A percentile compares a stretch with the other conserved stretches of the same genome.
phyloP scores from a whole-genome alignment of 2,888 invertebrate genomes.

The Toxonevra muliebris region DNA sequence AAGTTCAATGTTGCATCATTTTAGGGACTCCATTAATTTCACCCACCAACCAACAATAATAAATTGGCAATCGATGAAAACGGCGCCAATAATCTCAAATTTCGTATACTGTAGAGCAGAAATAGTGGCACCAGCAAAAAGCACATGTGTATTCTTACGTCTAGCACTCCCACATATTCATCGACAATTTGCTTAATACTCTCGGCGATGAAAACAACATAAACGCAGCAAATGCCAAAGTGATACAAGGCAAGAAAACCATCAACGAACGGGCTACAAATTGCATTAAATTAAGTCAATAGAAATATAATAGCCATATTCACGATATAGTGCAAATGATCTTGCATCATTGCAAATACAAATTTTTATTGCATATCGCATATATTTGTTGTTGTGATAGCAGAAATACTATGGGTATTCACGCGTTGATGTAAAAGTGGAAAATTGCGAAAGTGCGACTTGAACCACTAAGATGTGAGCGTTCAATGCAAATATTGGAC shows the following conservation, averaged over 20 bases:
- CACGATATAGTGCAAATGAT: too few relatives aligned
- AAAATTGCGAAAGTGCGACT: background rate
- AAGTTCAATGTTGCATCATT: background rate
- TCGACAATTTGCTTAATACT: conserved; percentile 84
- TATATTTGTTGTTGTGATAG: too few relatives aligned
- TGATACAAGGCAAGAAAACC: conserved; percentile 89
- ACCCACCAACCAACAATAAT: conserved; percentile 75
- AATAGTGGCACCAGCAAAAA: conserved; percentile 76
- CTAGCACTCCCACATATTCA: conserved; percentile 66
- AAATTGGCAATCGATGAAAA: conserved; percentile 93
- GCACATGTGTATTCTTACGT: conserved; percentile 67
- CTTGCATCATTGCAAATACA: too few relatives aligned
- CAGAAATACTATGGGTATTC: too few relatives aligned
- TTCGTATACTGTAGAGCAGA: conserved; percentile 76
- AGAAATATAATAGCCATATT: too few relatives aligned
- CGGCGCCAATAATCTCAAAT: conserved; percentile 86
- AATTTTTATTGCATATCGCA: too few relatives aligned
- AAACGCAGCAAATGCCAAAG: conserved; percentile 97
- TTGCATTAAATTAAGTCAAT: background rate
- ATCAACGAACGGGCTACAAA: conserved; percentile 77
- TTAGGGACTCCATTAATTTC: background rate
- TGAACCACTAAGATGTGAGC: background rate
- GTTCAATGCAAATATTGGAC: background rate
- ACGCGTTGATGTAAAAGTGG: too few relatives aligned
- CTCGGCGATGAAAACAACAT: conserved; percentile 91